Evolutionary conservation across 2,888 invertebrate genomes (phyloP), one percentile per base, ranked within the genome.

Genomic region (Chorisops tibialis): DNA sequence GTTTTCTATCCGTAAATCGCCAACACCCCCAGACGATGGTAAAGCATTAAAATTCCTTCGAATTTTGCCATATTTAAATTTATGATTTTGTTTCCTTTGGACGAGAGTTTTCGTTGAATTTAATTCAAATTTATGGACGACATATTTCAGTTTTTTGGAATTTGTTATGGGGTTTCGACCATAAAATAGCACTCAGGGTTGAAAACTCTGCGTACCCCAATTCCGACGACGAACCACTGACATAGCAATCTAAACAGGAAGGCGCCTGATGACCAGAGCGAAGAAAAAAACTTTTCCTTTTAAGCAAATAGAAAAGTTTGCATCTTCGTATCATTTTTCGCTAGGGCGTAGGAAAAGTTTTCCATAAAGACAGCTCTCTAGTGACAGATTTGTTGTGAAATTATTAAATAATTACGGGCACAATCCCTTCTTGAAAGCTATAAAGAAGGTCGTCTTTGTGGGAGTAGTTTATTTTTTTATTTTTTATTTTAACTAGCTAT

Each of bases 121-220:
- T 73, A 72, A 72, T 72, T 71, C 72, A 70, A 72, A 73, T 72
- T 72, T 73, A 72, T 72, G 72, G 71, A 69, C 72, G 70, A 70
- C 72, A 72, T 71, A 72, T 72, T 73, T 73, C 69, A 70, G 69
- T 68, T 68, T 67, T 72, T 69, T 38, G 11, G 39, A 22, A 54
- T 41, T 41, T 22, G 43, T 54, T 54, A 16, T 4, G 24, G 43
- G 41, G 41, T 54, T 41, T 43, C 41, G 22, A 22, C 21, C 24
- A 47, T n/a, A 7, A 19, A 21, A 45, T 18, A 50, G 30, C 49
- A 22, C 41, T 16, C 21, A 52, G 19, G 19, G 21, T 38, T 2
- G 37, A 16, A 50, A n/a, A n/a, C 5, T 37, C 37, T 18, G 37
- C 3, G 9, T 1, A 12, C 37, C 11, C 18, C 38, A n/a, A 21